Percentiles rank a stretch among this genome's conserved stretches.
phyloP scores from a whole-genome alignment of 2,888 invertebrate genomes.

The Scotopteryx bipunctaria region DNA sequence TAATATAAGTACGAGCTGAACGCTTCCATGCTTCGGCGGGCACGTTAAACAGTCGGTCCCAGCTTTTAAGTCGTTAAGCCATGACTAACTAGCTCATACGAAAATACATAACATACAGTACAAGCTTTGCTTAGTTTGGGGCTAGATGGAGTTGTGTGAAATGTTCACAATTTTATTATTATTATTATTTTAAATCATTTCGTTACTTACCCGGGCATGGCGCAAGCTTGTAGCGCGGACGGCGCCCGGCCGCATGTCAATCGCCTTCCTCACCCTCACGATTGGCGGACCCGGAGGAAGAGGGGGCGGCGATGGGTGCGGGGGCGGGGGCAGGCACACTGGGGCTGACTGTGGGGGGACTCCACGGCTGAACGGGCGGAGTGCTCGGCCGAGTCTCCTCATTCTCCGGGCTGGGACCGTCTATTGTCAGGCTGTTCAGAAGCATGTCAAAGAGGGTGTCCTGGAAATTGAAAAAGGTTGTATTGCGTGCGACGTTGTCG shows the following conservation, averaged over 20 bases:
- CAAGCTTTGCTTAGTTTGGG: too few species aligned
- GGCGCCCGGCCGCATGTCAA: conserved; percentile 20
- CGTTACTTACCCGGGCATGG: conserved; percentile 19
- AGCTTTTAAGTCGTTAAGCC: too few species aligned
- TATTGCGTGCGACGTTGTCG: not conserved
- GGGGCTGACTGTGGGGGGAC: conserved; percentile 47
- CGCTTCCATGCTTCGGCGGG: too few species aligned
- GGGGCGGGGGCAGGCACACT: conserved; percentile 32
- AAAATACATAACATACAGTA: too few species aligned
- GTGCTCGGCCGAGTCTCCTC: conserved; percentile 50
- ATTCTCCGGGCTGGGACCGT: conserved; percentile 41
- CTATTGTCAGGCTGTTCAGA: conserved; percentile 66
- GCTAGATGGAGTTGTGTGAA: not conserved
- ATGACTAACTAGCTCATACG: too few species aligned
- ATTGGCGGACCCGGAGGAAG: not conserved
- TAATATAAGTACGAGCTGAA: too few species aligned
- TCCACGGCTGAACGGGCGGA: conserved; percentile 70
- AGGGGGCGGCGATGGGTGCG: conserved; percentile 21
- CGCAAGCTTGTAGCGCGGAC: conserved; percentile 5
- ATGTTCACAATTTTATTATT: too few species aligned
- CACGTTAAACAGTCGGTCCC: too few species aligned
- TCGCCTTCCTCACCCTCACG: conserved; percentile 14
- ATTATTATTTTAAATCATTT: not conserved
- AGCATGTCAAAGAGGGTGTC: conserved; percentile 76
- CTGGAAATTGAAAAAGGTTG: conserved; percentile 42